Conservation (phyloP, 2,888 invertebrate genomes). For the Limnephilus rhombicus region DNA sequence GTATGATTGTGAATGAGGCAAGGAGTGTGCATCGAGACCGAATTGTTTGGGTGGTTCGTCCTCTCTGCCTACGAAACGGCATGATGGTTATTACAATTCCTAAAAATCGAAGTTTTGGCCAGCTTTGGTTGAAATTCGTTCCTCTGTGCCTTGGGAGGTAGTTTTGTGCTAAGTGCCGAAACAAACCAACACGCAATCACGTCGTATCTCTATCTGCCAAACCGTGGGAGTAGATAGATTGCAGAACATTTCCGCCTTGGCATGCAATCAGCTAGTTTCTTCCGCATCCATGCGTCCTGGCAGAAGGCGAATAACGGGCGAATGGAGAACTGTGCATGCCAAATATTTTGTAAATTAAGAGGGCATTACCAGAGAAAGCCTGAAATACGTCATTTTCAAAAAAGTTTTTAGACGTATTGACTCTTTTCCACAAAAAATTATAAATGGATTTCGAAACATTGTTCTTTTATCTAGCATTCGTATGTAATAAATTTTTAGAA, state of each 20-base stretch:
- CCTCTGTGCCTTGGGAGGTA: background rate
- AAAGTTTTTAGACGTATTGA: no score
- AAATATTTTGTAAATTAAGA: background rate
- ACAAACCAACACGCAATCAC: background rate
- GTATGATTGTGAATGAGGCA: no score
- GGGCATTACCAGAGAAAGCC: no score
- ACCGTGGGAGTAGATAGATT: background rate
- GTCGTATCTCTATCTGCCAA: background rate
- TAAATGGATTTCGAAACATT: no score
- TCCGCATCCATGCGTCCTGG: background rate
- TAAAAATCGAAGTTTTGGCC: background rate
- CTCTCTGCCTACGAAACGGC: no score
- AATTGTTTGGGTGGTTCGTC: no score
- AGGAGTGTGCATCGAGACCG: no score
- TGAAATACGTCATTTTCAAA: no score
- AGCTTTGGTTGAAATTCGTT: background rate
- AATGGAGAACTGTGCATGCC: background rate
- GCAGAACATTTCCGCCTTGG: background rate
- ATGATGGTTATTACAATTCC: background rate
- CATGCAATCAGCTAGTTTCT: background rate
- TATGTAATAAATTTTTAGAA: no score
- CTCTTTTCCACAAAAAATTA: no score
- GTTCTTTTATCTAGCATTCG: no score
- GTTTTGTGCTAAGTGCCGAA: background rate
- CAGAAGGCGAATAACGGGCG: background rate